phyloP scores from a whole-genome alignment of 2,113 vertebrate genomes.

The Hystrix cristata region DNA sequence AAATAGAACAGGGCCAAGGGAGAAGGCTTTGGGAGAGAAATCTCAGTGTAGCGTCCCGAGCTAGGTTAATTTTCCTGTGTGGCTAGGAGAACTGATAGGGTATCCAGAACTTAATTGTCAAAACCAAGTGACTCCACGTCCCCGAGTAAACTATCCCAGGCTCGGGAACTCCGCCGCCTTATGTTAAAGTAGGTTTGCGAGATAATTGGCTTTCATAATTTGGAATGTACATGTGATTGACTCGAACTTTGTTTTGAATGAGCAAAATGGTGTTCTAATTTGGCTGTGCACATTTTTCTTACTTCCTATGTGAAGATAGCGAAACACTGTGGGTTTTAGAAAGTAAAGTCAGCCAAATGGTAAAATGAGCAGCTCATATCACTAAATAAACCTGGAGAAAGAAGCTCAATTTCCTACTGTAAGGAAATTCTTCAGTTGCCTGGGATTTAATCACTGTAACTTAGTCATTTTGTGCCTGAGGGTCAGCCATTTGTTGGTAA shows the following conservation, averaged over 20 bases:
- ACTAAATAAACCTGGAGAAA: not conserved
- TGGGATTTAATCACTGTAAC: conserved; percentile 71
- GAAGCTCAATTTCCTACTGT: conserved; percentile 45
- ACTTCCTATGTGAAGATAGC: not conserved
- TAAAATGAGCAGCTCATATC: conserved; percentile 24
- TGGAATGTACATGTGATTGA: not conserved
- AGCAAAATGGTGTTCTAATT: not conserved
- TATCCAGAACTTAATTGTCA: not conserved
- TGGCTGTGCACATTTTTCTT: not conserved
- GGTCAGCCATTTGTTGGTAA: conserved; percentile 50
- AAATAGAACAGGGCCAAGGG: conserved; percentile 41
- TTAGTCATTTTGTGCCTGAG: conserved; percentile 70
- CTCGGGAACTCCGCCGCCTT: fast-evolving
- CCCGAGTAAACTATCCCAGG: not conserved
- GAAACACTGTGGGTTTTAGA: conserved; percentile 31
- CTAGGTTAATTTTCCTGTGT: not conserved
- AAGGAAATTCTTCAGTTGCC: conserved; percentile 72
- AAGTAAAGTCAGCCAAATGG: not conserved
- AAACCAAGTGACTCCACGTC: not conserved
- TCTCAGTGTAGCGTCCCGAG: not conserved
- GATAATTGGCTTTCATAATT: not conserved
- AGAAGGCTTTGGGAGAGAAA: not conserved
- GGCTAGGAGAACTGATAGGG: not conserved
- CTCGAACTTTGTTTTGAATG: not conserved
- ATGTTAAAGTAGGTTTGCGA: fast-evolving